Evolutionary conservation across 2,888 invertebrate species (phyloP), one percentile per base, ranked within the genome.

Genomic region (Dryocosmus kuriphilus): DNA sequence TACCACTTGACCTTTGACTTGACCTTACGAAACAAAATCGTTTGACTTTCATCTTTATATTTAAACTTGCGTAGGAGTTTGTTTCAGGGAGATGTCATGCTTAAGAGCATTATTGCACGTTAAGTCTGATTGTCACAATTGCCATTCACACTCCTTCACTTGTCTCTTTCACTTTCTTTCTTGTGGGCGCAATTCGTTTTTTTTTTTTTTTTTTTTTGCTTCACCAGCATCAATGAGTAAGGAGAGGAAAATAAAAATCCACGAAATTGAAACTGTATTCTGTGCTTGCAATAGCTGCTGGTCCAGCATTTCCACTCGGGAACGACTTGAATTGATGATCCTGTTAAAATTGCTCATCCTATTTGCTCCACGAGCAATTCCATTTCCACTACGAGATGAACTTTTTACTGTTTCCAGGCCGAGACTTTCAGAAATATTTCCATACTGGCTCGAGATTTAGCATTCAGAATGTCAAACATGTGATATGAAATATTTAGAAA

Each of bases 51-150:
- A 51, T 67, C 24, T 67, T 67, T 1, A 27, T 41, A 19, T 71
- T 71, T 19, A 51, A 71, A 11, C 4, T n/a, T 1, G n/a, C 71
- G 71, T 71, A 51, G 71, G 71, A 46, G 71, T 71, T 71, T 71
- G 71, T 71, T 71, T 71, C 30, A 71, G 30, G 7, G 51, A 71
- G 71, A 71, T 71, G 51, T 51, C 71, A 71, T 51, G 16, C n/a
- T 71, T 46, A 71, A 30, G 71, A 71, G 51, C 46, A 67, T 67
- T 46, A 67, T 46, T 46, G 67, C 27, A 41, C 65, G 41, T 65
- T 65, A 65, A 65, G 67, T 51, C n/a, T 71, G 46, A 71, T 71
- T 71, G 51, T 51, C 46, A 71, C 71, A 71, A 71, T 71, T 71
- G 71, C n/a, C 30, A 41, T 71, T 71, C 24, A 30, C 71, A 51